Conservation (phyloP, 2,888 invertebrate genomes). For the Sabatieria punctata region DNA sequence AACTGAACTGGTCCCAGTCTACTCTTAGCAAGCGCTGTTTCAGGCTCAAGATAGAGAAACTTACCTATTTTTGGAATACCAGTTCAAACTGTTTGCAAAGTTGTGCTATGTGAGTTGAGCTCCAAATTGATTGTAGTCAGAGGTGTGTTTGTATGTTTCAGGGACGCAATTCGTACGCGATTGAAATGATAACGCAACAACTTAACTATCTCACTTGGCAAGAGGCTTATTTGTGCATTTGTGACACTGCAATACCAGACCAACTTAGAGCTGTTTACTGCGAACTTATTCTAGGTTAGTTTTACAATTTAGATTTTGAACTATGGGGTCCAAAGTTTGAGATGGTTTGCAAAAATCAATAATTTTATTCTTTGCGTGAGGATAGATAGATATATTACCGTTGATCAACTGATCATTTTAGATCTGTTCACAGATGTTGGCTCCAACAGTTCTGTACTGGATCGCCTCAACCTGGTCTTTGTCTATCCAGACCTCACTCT, state of each 20-base stretch:
- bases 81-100: constrained; percentile 31
- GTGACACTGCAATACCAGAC: constrained; percentile 28
- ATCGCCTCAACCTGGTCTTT: constrained; percentile 30
- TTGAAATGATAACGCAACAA: constrained; percentile 30
- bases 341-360: no score
- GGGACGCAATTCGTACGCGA: constrained; percentile 32
- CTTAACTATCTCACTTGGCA: constrained; percentile 32
- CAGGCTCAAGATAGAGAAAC: constrained; percentile 15
- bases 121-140: no score
- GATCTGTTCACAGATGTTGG: constrained; percentile 33
- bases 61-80: constrained; percentile 31
- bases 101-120: constrained; percentile 32
- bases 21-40: no score
- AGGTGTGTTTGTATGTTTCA: constrained; percentile 11
- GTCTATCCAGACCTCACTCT: constrained; percentile 33
- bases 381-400: constrained; percentile 13
- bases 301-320: neutral
- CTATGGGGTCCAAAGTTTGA: no score
- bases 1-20: no score
- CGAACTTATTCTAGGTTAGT: constrained; percentile 33
- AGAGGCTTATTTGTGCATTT: constrained; percentile 31
- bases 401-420: constrained; percentile 13
- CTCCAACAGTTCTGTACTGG: constrained; percentile 29
- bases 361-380: no score
- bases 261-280: constrained; percentile 32